Base-by-base conservation (phyloP, 2,888 invertebrate species). In the Pasiphila rectangulata region DNA sequence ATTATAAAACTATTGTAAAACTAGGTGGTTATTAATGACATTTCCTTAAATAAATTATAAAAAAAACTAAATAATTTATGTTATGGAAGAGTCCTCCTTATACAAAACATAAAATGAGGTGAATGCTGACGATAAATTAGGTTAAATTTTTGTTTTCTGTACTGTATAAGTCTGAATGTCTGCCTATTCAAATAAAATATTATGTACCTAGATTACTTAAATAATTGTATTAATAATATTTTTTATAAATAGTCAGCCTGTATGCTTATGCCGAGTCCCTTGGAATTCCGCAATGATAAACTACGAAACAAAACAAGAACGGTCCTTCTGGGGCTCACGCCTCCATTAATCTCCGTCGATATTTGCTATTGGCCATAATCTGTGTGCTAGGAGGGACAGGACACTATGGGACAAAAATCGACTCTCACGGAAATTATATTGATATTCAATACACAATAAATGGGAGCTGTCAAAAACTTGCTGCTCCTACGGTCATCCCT, bases 401-500 rank as follows among this genome's bases (percentile, higher is more conserved):
- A 72, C 67, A 78, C 78, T 83, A 84, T 81, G 80, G 71, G 74
- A 78, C 85, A 85, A 86, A 83, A 85, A 87, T 87, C 83, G 78
- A 87, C 86, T 88, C 84, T 78, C 84, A 83, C 83, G 82, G 80
- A 86, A 86, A 88, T 88, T 87, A 87, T 88, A 89, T 89, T 88
- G 88, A 88, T 89, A 89, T 89, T 88, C 88, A 88, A 89, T 89
- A 88, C 83, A 88, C 88, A 87, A 88, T 79, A 87, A 88, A 89
- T 89, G 85, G 83, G 69, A 65, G 69, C 87, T 89, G 88, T 89
- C 89, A 88, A 83, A 88, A 88, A 87, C 88, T 86, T 86, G 85
- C 86, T 87, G 87, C 86, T 87, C 83, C 83, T 87, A 85, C 88
- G 88, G 87, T 88, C 88, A 89, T 87, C 88, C 86, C 88, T 88